A percentile compares a stretch with the other conserved stretches of the same genome.
These are phyloP conservation scores for Philaethria dido DNA, from an alignment of 2,888 invertebrate genomes.

Conservation along the genomic window DNA sequence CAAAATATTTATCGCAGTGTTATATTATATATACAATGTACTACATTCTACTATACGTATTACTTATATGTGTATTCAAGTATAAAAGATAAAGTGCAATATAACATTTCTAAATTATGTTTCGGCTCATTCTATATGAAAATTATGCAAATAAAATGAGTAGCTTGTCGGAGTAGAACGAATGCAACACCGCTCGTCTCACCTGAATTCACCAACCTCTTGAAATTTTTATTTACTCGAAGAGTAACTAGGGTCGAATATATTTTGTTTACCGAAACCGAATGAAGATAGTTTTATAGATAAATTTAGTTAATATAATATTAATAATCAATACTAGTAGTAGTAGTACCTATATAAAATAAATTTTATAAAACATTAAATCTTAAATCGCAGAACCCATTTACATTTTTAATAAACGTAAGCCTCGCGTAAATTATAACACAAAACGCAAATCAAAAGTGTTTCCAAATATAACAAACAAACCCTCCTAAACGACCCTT, in stretches of 20 bases:
- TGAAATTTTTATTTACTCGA: constrained; percentile 7
- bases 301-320: no score
- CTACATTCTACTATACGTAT: no score
- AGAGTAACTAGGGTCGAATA: not conserved
- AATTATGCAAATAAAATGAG: constrained; percentile 18
- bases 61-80: not conserved
- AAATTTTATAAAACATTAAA: not conserved
- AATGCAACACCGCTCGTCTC: constrained; percentile 10
- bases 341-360: not conserved
- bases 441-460: constrained; percentile 26
- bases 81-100: constrained; percentile 5
- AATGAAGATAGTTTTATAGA: no score
- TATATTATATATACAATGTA: no score
- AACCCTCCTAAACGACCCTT: constrained; percentile 29
- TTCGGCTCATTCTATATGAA: not conserved
- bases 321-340: not conserved
- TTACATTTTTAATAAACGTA: constrained; percentile 14
- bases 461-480: constrained; percentile 21
- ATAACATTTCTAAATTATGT: not conserved
- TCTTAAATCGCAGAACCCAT: not conserved
- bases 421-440: constrained; percentile 17
- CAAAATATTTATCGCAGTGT: no score
- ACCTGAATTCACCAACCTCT: not conserved
- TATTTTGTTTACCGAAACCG: not conserved
- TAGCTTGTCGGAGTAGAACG: not conserved